These are phyloP conservation scores for Heterotis niloticus DNA, from an alignment of 2,113 vertebrate species.

Conservation along the genomic window DNA sequence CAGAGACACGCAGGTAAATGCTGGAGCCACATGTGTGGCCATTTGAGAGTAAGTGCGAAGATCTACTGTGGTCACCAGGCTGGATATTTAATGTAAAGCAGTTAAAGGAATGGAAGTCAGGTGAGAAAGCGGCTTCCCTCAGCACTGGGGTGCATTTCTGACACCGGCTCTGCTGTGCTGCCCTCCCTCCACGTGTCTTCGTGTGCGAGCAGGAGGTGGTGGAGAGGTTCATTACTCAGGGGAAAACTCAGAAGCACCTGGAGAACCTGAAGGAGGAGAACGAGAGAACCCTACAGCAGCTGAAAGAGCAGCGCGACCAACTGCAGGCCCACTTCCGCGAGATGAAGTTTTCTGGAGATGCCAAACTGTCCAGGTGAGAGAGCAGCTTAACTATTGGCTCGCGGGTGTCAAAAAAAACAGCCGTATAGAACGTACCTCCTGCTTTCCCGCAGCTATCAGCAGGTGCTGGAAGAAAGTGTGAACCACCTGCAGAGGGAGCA, in stretches of 20 bases:
- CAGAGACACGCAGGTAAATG: conserved; percentile 61
- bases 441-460: conserved; percentile 53
- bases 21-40: no score
- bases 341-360: conserved; percentile 74
- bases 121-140: no score
- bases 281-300: conserved; percentile 49
- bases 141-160: no score
- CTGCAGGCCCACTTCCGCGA: conserved; percentile 61
- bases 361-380: conserved; percentile 63
- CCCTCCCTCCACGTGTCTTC: conserved; percentile 11
- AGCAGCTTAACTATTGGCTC: no score
- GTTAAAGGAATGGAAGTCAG: no score
- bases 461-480: conserved; percentile 54
- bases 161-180: no score
- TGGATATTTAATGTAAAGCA: no score
- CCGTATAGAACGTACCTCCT: no score
- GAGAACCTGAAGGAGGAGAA: conserved; percentile 69
- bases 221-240: conserved; percentile 69
- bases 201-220: conserved; percentile 62
- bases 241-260: conserved; percentile 65
- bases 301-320: conserved; percentile 65
- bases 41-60: no score
- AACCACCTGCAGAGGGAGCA: conserved; percentile 53
- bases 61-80: no score
- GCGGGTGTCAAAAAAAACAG: no score